These are phyloP conservation scores for Chloroclysta siterata DNA, from an alignment of 2,888 invertebrate species.

Conservation along the genomic window DNA sequence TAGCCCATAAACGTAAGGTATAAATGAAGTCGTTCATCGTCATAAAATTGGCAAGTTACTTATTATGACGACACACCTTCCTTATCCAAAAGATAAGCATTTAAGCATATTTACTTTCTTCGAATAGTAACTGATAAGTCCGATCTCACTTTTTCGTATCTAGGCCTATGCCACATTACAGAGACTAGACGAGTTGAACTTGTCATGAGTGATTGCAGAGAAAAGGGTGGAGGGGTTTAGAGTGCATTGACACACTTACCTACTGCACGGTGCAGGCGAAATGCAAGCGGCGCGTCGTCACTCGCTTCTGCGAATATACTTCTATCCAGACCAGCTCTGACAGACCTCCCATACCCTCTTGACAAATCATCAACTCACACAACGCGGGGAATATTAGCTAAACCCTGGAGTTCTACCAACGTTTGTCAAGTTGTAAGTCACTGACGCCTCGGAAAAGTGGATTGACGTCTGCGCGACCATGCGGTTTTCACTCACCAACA, in stretches of 20 bases:
- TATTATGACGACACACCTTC: background rate
- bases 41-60: conserved; percentile 5
- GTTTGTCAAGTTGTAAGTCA: conserved; percentile 67
- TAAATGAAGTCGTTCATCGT: background rate
- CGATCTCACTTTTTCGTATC: conserved; percentile 43
- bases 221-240: conserved; percentile 72
- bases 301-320: conserved; percentile 66
- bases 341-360: conserved; percentile 57
- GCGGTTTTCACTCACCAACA: conserved; percentile 80
- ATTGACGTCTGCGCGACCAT: conserved; percentile 79
- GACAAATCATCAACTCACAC: conserved; percentile 39
- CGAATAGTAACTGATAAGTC: conserved; percentile 20
- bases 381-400: conserved; percentile 46
- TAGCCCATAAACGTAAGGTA: too few species aligned
- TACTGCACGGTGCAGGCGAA: conserved; percentile 80
- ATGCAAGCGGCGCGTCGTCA: conserved; percentile 71
- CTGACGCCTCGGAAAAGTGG: conserved; percentile 82
- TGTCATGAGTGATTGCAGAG: conserved; percentile 77
- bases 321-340: conserved; percentile 57
- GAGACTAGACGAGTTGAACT: conserved; percentile 71
- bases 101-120: conserved; percentile 17
- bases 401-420: conserved; percentile 56
- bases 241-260: conserved; percentile 84
- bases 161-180: conserved; percentile 50
- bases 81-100: conserved; percentile 6